A percentile compares a stretch with the other conserved stretches of the same genome.
These are phyloP conservation scores for Sebastes baramenuke DNA, from an alignment of 2,797 vertebrate species.

Conservation along the genomic window DNA sequence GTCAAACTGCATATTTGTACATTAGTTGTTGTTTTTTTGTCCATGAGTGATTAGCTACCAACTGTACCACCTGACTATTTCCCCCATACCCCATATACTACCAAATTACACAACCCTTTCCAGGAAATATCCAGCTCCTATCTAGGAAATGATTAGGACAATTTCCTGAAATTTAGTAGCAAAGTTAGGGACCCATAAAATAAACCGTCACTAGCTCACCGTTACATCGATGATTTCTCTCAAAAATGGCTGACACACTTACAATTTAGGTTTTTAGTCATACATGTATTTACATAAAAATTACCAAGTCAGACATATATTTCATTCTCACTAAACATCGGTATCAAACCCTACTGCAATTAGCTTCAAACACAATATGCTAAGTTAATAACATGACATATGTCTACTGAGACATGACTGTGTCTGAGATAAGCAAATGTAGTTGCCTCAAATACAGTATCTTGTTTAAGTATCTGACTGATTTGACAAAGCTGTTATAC, in stretches of 20 bases:
- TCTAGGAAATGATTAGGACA: not conserved
- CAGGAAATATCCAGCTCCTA: not conserved
- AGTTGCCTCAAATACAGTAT: not conserved
- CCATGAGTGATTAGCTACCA: not conserved
- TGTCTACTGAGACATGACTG: not conserved
- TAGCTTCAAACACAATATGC: not conserved
- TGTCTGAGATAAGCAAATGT: not conserved
- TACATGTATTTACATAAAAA: no score
- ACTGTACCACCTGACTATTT: not conserved
- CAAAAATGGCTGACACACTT: not conserved
- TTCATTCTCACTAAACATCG: not conserved
- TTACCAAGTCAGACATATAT: not conserved
- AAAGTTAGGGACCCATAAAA: not conserved
- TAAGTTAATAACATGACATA: not conserved
- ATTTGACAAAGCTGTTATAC: not conserved
- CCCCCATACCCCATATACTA: no score
- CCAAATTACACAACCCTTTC: not conserved
- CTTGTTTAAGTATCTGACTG: no score
- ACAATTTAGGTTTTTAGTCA: no score
- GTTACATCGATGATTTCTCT: not conserved
- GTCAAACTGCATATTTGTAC: not conserved
- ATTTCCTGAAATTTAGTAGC: not conserved
- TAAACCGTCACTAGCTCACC: not conserved
- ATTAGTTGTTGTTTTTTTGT: not conserved
- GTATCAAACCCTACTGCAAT: not conserved